These are phyloP conservation scores for Romanogobio albipinnatus DNA, from an alignment of 2,113 vertebrate genomes.

Conservation along the genomic window DNA sequence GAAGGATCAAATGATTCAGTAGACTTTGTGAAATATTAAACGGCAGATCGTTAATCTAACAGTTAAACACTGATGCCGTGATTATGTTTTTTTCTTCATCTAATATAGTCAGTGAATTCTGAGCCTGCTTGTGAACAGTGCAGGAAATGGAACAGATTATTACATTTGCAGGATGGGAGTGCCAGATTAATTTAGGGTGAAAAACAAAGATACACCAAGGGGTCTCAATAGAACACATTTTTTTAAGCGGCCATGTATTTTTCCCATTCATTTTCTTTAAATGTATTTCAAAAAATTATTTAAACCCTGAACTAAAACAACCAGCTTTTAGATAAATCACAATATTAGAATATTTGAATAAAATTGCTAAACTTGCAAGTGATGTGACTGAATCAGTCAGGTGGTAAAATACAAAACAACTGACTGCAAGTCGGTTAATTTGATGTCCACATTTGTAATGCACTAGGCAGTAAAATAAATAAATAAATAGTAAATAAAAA, in stretches of 20 bases:
- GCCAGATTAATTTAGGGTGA: neutral
- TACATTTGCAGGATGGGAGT: conserved; percentile 11
- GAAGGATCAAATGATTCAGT: conserved; percentile 16
- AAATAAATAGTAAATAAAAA: too few relatives aligned
- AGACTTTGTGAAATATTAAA: neutral
- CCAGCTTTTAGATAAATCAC: neutral
- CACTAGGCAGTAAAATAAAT: too few relatives aligned
- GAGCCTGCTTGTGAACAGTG: conserved; percentile 12
- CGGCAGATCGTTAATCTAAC: conserved; percentile 3
- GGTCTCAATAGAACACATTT: neutral
- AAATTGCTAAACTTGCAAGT: too few relatives aligned
- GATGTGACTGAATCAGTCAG: too few relatives aligned
- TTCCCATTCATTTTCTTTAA: neutral
- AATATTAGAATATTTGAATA: neutral
- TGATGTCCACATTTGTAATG: too few relatives aligned
- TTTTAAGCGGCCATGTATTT: neutral
- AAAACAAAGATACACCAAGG: conserved; percentile 9
- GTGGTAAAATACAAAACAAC: too few relatives aligned
- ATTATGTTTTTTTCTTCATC: neutral
- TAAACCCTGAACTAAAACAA: neutral
- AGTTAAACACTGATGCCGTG: neutral
- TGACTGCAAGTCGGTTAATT: too few relatives aligned
- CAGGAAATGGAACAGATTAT: conserved; percentile 30
- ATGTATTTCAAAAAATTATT: neutral
- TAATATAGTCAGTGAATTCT: conserved; percentile 25